Evolutionary conservation across 2,113 vertebrate species (phyloP), one percentile per base, ranked within the genome.

Genomic region (Micromys minutus): DNA sequence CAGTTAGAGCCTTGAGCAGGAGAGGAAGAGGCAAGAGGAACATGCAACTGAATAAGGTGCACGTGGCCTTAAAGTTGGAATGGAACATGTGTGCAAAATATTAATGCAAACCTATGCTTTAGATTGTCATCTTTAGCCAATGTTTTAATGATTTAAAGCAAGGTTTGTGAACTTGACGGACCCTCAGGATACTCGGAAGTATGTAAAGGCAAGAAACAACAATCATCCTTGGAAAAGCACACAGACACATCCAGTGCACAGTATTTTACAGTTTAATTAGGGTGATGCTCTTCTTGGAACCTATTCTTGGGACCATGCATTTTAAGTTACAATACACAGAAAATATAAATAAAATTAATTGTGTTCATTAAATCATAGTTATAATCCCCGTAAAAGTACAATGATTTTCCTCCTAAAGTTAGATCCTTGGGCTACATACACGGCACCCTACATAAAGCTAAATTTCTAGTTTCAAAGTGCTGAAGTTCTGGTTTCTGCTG

Each of bases 271-370:
- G 77, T 9, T 67, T 71, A 92, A 90, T 81, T 57, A 45, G 10
- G n/a, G 50, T 71, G n/a, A 7, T 10, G 0, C 17, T 71, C 39
- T 39, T 61, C 19, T 22, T 42, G 24, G 12, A 80, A 42, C 6
- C 57, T 87, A 74, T 13, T 39, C 7, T 47, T n/a, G 12, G 50
- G 29, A 2, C 45, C 2, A 2, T 61, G 36, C 24, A 86, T 50
- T 93, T 96, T 1, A 47, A 52, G n/a, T 72, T 59, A 47, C 75
- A 77, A 92, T 89, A 90, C 77, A 59, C 39, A 95, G 72, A 87
- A 47, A 88, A 26, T 19, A 71, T 93, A 47, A 95, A 9, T 50
- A 87, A 97, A 90, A 93, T 94, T 39, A 96, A 86, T 83, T 94
- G 26, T 88, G 65, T 6, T 59, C 81, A 71, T 93, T 89, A 89